Evolutionary conservation across 2,888 invertebrate species (phyloP), one percentile per base, ranked within the genome.

Genomic region (Polydesmus complanatus): DNA sequence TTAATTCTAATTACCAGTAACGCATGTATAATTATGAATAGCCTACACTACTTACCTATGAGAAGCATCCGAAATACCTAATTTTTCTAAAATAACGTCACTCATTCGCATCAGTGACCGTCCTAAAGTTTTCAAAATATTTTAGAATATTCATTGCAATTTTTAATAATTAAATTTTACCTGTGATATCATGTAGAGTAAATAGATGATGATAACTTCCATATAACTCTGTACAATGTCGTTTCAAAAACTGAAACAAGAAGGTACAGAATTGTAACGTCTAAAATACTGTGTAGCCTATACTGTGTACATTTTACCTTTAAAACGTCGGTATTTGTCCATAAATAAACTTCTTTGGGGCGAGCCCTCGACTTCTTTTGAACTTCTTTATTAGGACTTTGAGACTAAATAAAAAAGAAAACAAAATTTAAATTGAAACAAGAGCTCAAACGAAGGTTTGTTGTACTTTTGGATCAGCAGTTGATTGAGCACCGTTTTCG

Each of bases 291-390:
- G n/a, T n/a, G n/a, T n/a, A n/a, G n/a, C n/a, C n/a, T n/a, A n/a
- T n/a, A n/a, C n/a, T n/a, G n/a, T n/a, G n/a, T n/a, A n/a, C n/a
- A n/a, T n/a, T n/a, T n/a, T n/a, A n/a, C n/a, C n/a, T 61, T 61
- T 22, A 50, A 27, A 22, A 61, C 56, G 27, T 61, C 61, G 21
- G 53, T 22, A 27, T 61, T 61, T 14, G 61, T 61, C 61, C 61
- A 61, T 3, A 57, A 57, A 37, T 27, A 61, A 14, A 61, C 61
- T 1, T 49, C 51, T 27, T 56, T 56, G 19, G 61, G 61, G 3
- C 61, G 27, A 14, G 52, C 37, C 2, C 57, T 57, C 19, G 11
- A 14, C 14, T 37, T 37, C 37, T 37, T 37, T 37, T 37, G 37
- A 37, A 14, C 5, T 8, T 37, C 37, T 37, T 37, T 37, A 37